phyloP scores from a whole-genome alignment of 2,888 invertebrate species.

The Shargacucullia verbasci region DNA sequence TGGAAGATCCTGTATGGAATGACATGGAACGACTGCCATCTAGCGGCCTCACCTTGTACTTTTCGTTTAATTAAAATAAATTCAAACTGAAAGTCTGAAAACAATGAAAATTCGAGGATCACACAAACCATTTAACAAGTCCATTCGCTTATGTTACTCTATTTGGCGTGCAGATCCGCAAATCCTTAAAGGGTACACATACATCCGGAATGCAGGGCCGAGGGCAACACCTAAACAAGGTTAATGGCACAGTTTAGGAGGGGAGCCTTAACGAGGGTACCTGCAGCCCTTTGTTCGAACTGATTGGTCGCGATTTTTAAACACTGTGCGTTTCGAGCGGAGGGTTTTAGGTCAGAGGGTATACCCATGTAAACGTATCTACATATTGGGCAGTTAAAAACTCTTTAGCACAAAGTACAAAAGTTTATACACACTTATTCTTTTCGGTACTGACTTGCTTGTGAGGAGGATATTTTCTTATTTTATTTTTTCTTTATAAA shows the following conservation, averaged over 20 bases:
- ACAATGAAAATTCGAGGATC: background rate
- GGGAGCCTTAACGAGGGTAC: slow-evolving; percentile 51
- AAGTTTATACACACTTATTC: no score
- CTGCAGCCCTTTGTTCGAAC: slow-evolving; percentile 60
- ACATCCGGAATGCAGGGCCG: slow-evolving; percentile 48
- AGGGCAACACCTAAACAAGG: slow-evolving; percentile 70
- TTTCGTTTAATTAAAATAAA: no score
- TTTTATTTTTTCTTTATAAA: no score
- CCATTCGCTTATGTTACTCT: slow-evolving; percentile 29
- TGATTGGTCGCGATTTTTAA: slow-evolving; percentile 64
- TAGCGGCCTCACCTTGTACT: no score
- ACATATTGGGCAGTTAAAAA: background rate
- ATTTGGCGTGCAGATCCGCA: slow-evolving; percentile 38
- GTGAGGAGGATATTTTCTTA: no score
- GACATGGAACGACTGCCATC: no score
- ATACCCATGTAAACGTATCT: background rate
- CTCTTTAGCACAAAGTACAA: no score
- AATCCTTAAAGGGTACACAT: slow-evolving; percentile 51
- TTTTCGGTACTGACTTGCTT: no score
- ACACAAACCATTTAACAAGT: slow-evolving; percentile 27
- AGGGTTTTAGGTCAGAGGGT: slow-evolving; percentile 33
- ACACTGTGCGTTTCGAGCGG: slow-evolving; percentile 28
- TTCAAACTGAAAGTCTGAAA: no score
- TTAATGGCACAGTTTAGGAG: slow-evolving; percentile 70
- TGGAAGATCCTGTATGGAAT: no score